Conservation (phyloP, 2,113 vertebrate genomes). For the Podarcis cretensis region DNA sequence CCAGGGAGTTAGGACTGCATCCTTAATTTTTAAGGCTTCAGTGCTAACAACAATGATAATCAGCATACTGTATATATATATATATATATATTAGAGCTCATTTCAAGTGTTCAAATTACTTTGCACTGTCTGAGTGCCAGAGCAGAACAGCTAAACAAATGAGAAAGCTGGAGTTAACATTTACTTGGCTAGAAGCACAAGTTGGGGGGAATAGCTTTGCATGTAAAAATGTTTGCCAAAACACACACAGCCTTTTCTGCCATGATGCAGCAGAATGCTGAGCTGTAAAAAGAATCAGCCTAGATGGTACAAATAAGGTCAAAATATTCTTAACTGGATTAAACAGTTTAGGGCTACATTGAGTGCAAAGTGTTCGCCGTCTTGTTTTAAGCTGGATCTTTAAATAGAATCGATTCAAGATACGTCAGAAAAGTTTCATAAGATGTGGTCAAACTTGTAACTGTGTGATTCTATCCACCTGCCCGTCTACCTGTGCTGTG, state of each 20-base stretch:
- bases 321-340: constrained; percentile 70
- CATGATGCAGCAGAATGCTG: constrained; percentile 63
- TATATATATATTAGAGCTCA: too few species aligned
- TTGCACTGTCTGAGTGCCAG: background rate
- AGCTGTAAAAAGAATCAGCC: constrained; percentile 50
- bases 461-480: background rate
- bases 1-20: too few species aligned
- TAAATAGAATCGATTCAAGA: constrained; percentile 57
- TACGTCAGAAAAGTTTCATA: constrained; percentile 69
- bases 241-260: constrained; percentile 15
- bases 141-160: background rate
- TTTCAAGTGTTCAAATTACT: background rate
- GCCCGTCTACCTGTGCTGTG: background rate
- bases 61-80: too few species aligned
- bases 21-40: too few species aligned
- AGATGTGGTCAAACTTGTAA: background rate
- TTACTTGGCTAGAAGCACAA: too few species aligned
- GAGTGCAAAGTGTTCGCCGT: constrained; percentile 66
- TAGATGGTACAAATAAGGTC: constrained; percentile 62
- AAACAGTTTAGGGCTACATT: constrained; percentile 60
- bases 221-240: constrained; percentile 1
- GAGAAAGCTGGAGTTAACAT: background rate
- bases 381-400: constrained; percentile 63
- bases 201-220: background rate
- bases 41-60: too few species aligned